Evolutionary conservation across 37 sponge, comb jelly and placozoan genomes (phyloP).

Genomic region (Mnemiopsis leidyi): DNA sequence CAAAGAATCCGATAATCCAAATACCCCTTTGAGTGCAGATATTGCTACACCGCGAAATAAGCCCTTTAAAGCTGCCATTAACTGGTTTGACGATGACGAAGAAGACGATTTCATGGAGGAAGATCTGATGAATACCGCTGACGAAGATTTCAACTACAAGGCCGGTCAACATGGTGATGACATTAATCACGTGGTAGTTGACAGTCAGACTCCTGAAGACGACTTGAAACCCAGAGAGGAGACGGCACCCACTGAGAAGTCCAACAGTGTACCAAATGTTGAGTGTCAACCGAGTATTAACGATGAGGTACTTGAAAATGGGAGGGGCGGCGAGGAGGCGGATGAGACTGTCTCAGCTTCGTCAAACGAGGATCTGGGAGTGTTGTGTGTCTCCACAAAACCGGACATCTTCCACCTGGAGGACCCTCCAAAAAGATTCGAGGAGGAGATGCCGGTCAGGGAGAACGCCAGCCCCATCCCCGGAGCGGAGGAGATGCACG

Average conservation of each 20-base stretch:
- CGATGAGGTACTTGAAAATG: background rate
- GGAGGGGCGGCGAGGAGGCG: background rate
- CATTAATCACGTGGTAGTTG: background rate
- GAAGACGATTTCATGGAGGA: background rate
- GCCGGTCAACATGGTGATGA: background rate
- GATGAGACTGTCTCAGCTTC: too few species aligned
- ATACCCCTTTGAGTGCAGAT: background rate
- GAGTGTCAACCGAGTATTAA: background rate
- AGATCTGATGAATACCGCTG: background rate
- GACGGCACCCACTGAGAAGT: background rate
- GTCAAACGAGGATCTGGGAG: background rate
- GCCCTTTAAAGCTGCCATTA: background rate
- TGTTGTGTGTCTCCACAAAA: background rate
- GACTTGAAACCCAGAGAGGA: background rate
- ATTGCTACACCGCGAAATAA: background rate
- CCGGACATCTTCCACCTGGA: background rate
- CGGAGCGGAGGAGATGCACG: background rate
- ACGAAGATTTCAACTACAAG: background rate
- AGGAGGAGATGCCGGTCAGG: background rate
- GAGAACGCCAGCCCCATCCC: background rate
- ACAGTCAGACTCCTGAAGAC: background rate
- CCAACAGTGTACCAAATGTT: background rate
- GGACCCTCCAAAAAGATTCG: background rate
- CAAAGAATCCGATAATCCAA: background rate
- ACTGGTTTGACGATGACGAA: conserved; percentile 12